Base-by-base conservation (phyloP, 2,888 invertebrate species). In the Hoplodrina ambigua region DNA sequence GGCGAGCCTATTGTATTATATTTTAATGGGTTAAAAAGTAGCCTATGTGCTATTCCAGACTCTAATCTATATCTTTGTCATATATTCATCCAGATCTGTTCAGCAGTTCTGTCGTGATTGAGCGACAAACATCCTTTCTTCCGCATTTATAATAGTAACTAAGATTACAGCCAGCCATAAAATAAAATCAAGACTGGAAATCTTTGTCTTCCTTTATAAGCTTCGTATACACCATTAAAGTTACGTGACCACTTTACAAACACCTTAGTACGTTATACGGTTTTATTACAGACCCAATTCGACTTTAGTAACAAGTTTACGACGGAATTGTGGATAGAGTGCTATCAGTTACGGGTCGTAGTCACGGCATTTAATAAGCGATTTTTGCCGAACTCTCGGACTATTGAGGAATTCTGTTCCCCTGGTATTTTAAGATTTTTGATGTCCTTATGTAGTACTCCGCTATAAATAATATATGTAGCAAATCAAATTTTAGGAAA, bases 231-330 rank as follows among this genome's bases (percentile, higher is more conserved):
- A 60, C 25, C 62, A 69, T 66, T 69, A 78, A 53, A 63, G 62
- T 73, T 68, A 73, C 80, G 80, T 79, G 68, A 82, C 69, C 75
- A 74, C 69, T 82, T 70, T 64, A 73, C 69, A 78, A 79, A 70
- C 68, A 78, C 79, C 66, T 82, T 73, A 41, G 61, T 44, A 64
- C 61, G 55, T 74, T 68, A 53, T 63, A 70, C 59, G 65, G 54
- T 79, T 75, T 79, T 79, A 75, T 75, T 70, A 56, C 58, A 52
- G 50, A 55, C 70, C 82, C 68, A 82, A 63, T 67, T 61, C 63
- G 70, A 64, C 72, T 80, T 61, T 62, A 69, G 77, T 80, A 71
- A 82, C 80, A 72, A 81, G 59, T 80, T 83, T 76, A 80, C 72
- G 77, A 64, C 20, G 63, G 66, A 62, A 46, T 64, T 72, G 81